These are phyloP conservation scores for Oreochromis mossambicus DNA, from an alignment of 2,797 vertebrate genomes.

Conservation along the genomic window DNA sequence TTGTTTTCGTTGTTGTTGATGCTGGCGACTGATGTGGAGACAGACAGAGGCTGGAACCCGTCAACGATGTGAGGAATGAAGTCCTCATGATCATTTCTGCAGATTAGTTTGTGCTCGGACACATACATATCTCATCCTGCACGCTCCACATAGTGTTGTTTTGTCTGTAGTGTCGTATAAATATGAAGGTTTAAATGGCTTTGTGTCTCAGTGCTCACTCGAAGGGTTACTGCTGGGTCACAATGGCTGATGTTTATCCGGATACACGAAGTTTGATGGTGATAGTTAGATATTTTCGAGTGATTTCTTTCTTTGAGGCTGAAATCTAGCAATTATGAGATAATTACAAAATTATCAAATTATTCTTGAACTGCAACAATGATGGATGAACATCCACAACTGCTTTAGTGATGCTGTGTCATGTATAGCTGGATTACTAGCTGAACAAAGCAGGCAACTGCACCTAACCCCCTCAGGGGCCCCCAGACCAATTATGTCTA, in stretches of 20 bases:
- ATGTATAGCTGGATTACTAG: not conserved
- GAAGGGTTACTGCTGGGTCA: conserved; percentile 35
- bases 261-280: not conserved
- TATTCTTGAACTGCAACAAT: not conserved
- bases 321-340: not conserved
- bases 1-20: conserved; percentile 8
- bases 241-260: not conserved
- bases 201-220: not conserved
- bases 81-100: conserved; percentile 16
- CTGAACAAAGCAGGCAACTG: not conserved
- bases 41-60: conserved; percentile 36
- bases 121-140: conserved; percentile 6
- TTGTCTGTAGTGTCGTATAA: conserved; percentile 36
- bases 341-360: not conserved
- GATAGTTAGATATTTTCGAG: not conserved
- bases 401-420: not conserved
- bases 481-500: not conserved
- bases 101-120: conserved; percentile 45
- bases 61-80: conserved; percentile 54
- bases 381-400: not conserved
- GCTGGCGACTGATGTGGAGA: conserved; percentile 12
- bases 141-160: conserved; percentile 41
- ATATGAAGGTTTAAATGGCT: conserved; percentile 2
- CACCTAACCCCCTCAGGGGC: not conserved
- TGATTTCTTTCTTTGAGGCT: not conserved